These are phyloP conservation scores for Trichonephila inaurata DNA, from an alignment of 1,140 invertebrate genomes.

Conservation along the genomic window DNA sequence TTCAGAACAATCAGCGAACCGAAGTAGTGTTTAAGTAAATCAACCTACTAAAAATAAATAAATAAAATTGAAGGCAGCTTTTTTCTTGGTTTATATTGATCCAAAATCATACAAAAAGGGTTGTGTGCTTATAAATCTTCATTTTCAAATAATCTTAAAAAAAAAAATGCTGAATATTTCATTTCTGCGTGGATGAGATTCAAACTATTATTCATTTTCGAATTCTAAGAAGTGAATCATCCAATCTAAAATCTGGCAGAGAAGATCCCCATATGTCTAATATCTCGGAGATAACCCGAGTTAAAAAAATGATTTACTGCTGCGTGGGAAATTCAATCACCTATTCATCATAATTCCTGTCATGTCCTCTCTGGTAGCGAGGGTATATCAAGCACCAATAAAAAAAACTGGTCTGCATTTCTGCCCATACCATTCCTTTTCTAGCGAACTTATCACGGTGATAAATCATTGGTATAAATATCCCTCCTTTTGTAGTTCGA, in stretches of 20 bases:
- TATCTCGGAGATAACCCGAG: neutral
- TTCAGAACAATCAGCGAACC: no score
- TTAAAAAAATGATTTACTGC: slow-evolving; percentile 33
- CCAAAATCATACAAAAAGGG: no score
- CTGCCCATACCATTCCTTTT: neutral
- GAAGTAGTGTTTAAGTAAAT: no score
- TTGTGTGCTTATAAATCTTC: no score
- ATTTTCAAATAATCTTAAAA: neutral
- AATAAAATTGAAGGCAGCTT: no score
- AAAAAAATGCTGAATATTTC: neutral
- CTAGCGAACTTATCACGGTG: neutral
- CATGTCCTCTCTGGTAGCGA: neutral
- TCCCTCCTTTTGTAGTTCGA: neutral
- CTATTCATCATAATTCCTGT: slow-evolving; percentile 42
- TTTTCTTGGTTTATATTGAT: no score
- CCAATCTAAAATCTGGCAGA: neutral
- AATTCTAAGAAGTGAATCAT: neutral
- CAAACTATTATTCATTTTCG: neutral
- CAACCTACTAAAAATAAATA: no score
- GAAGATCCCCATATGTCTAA: neutral
- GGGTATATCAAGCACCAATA: neutral
- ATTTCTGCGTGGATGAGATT: neutral
- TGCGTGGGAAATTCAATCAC: neutral
- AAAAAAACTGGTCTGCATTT: slow-evolving; percentile 13
- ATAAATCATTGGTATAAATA: slow-evolving; percentile 35